Percentiles rank a stretch among this genome's conserved stretches.
phyloP scores from a whole-genome alignment of 1,140 invertebrate genomes.

The Hylaeus anthracinus region DNA sequence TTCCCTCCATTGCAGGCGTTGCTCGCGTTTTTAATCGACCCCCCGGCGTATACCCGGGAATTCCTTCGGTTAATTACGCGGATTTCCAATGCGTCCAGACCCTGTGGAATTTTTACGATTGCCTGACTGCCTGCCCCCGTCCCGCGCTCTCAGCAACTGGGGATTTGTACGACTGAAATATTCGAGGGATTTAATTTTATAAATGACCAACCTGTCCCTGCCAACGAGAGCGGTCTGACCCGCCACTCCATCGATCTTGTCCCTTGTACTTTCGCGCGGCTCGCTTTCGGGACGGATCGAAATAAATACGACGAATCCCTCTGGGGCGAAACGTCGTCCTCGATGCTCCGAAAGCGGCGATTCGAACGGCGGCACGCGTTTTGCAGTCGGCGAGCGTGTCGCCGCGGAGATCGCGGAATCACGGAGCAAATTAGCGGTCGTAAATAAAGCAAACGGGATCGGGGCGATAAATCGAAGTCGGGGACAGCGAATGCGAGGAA shows the following conservation, averaged over 20 bases:
- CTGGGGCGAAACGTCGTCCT: background rate
- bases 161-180: constrained; percentile 70
- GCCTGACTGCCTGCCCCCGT: constrained; percentile 51
- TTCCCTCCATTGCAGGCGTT: constrained; percentile 65
- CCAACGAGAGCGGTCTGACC: constrained; percentile 36
- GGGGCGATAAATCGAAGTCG: constrained; percentile 41
- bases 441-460: too few species aligned
- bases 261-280: constrained; percentile 32
- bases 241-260: constrained; percentile 56
- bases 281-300: background rate
- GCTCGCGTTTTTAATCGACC: constrained; percentile 78
- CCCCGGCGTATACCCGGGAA: constrained; percentile 64
- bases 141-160: constrained; percentile 5
- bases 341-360: background rate
- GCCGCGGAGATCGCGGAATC: background rate
- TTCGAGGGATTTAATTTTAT: constrained; percentile 71
- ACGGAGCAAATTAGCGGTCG: constrained; percentile 7
- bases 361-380: constrained; percentile 3
- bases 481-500: background rate
- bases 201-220: constrained; percentile 67
- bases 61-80: constrained; percentile 79
- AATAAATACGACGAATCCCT: background rate
- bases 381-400: background rate
- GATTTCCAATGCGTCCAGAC: constrained; percentile 74
- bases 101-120: constrained; percentile 76